A percentile compares a stretch with the other conserved stretches of the same genome.
phyloP scores from a whole-genome alignment of 2,113 vertebrate genomes.

The Meles meles region DNA sequence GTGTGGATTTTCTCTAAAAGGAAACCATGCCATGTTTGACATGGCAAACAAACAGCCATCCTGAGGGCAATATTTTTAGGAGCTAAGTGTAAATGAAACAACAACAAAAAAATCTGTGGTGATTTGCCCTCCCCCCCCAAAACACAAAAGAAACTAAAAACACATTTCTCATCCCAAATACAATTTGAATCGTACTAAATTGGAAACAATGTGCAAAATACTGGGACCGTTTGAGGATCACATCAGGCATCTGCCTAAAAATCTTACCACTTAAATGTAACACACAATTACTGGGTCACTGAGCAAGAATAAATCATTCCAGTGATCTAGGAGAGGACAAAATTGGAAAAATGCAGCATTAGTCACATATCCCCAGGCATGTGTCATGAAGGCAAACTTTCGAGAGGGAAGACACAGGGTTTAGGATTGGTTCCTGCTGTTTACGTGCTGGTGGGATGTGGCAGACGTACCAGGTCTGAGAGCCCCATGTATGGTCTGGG shows the following conservation, averaged over 20 bases:
- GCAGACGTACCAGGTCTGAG: neutral
- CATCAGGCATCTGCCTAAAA: conserved; percentile 29
- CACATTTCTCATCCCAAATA: conserved; percentile 32
- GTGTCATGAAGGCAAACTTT: neutral
- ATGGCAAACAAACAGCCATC: conserved; percentile 45
- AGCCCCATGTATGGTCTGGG: accelerated
- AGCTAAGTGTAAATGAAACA: conserved; percentile 49
- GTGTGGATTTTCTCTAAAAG: conserved; percentile 50
- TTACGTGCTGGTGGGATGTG: neutral
- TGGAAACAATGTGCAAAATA: conserved; percentile 49
- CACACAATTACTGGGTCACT: neutral
- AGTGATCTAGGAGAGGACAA: neutral
- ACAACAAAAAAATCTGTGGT: neutral
- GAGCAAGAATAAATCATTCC: conserved; percentile 32
- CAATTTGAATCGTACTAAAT: conserved; percentile 44
- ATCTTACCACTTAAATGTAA: neutral
- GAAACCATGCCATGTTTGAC: conserved; percentile 54
- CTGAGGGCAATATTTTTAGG: conserved; percentile 54
- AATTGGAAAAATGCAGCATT: neutral
- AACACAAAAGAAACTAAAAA: conserved; percentile 49
- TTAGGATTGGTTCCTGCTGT: neutral
- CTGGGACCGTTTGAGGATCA: conserved; percentile 26
- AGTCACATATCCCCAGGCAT: neutral
- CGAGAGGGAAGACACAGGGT: neutral
- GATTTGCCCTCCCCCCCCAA: neutral